Conservation (phyloP, 2,797 vertebrate species). For the Squalus acanthias region DNA sequence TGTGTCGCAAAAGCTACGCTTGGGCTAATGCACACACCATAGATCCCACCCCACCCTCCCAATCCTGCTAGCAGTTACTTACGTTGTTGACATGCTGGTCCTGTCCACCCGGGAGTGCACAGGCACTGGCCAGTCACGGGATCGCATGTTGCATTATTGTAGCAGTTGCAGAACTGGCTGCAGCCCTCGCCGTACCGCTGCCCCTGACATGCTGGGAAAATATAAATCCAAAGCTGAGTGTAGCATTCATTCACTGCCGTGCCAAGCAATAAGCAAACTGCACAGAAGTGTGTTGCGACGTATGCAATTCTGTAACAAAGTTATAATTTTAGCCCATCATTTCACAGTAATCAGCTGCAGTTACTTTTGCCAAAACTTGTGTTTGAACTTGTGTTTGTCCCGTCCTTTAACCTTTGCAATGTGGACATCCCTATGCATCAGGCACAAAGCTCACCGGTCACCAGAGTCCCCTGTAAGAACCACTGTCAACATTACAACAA, state of each 20-base stretch:
- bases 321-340: background rate
- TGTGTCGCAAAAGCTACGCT: background rate
- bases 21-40: background rate
- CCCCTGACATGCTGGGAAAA: conserved; percentile 53
- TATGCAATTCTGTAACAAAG: background rate
- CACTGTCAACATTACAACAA: background rate
- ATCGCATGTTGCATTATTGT: conserved; percentile 55
- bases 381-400: background rate
- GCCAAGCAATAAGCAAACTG: background rate
- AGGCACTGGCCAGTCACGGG: conserved; percentile 51
- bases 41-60: background rate
- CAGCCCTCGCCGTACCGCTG: conserved; percentile 53
- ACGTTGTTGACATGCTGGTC: conserved; percentile 56
- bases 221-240: background rate
- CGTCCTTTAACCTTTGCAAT: background rate
- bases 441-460: background rate
- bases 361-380: background rate
- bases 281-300: background rate
- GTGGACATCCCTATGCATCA: background rate
- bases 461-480: background rate
- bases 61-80: background rate
- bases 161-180: conserved; percentile 53
- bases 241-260: background rate
- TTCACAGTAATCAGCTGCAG: background rate
- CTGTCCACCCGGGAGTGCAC: conserved; percentile 53